Conservation (phyloP, 92 coral and sea anemone species). For the Parazoanthus swiftii region DNA sequence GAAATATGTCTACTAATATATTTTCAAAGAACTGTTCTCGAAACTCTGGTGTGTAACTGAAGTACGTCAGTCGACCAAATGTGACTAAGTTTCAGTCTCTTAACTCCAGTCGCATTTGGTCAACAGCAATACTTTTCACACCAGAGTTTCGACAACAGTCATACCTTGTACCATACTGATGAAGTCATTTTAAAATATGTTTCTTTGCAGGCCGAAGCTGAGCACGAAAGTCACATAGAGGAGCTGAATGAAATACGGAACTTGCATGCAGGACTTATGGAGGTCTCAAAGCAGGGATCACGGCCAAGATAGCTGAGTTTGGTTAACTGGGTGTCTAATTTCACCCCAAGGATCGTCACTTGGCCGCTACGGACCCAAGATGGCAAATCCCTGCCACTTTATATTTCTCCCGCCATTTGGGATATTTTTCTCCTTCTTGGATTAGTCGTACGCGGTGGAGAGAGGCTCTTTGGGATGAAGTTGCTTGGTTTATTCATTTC, state of each 20-base stretch:
- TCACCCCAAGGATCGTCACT: neutral
- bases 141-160: no score
- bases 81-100: no score
- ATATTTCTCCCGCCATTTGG: neutral
- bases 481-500: neutral
- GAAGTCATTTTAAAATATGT: neutral
- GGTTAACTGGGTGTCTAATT: neutral
- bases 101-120: no score
- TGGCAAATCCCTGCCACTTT: neutral
- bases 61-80: no score
- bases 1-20: no score
- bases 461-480: neutral
- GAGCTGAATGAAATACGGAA: slow-evolving; percentile 36
- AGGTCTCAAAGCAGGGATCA: neutral
- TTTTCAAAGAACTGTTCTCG: no score
- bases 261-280: slow-evolving; percentile 28
- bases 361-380: neutral
- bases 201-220: slow-evolving; percentile 32
- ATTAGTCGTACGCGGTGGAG: neutral
- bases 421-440: neutral
- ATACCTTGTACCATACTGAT: no score
- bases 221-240: slow-evolving; percentile 28
- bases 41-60: no score
- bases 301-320: slow-evolving; percentile 27
- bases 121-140: no score